Evolutionary conservation across 2,797 vertebrate genomes (phyloP).

Genomic region (Micrastur ruficollis): DNA sequence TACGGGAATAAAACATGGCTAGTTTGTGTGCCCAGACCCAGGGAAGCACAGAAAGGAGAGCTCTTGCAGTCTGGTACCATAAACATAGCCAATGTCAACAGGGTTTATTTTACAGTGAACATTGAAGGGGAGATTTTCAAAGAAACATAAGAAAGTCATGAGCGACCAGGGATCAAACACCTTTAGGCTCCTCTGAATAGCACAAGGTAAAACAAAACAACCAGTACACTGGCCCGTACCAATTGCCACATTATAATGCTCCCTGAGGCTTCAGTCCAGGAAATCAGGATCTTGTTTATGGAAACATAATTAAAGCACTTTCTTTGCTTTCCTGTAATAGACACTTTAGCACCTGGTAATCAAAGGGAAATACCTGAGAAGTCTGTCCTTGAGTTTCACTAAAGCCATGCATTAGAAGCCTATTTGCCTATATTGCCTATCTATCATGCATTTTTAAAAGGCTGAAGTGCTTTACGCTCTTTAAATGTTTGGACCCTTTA

Average conservation of each 20-base stretch:
- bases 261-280: background rate
- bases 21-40: background rate
- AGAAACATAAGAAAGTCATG: background rate
- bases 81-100: background rate
- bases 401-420: background rate
- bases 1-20: background rate
- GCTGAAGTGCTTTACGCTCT: background rate
- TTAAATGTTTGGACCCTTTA: background rate
- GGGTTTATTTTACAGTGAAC: background rate
- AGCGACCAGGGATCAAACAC: background rate
- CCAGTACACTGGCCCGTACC: background rate
- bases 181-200: background rate
- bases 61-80: background rate
- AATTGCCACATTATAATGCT: background rate
- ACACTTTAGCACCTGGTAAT: background rate
- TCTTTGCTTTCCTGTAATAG: background rate
- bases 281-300: slow-evolving; percentile 4
- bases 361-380: slow-evolving; percentile 6
- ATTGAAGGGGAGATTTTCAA: slow-evolving; percentile 19
- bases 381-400: background rate
- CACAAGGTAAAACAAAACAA: background rate
- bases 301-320: slow-evolving; percentile 15
- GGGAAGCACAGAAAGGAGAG: background rate
- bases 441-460: background rate
- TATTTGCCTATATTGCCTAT: background rate